Conservation (phyloP, 1,140 invertebrate species). For the Zaprionus inermis region DNA sequence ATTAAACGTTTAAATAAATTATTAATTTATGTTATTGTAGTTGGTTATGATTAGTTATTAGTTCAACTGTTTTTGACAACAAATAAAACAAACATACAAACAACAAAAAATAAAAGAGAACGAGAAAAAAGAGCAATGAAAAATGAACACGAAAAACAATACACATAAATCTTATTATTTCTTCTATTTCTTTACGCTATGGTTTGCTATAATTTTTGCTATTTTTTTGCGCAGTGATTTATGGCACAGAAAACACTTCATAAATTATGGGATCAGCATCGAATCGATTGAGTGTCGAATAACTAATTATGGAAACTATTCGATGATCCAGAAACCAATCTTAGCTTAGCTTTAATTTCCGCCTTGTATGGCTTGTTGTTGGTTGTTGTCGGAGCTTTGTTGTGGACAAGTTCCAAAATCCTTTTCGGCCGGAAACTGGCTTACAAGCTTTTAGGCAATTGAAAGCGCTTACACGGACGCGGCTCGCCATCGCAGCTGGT, state of each 20-base stretch:
- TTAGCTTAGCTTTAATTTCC: slow-evolving; percentile 5
- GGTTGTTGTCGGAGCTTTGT: slow-evolving; percentile 9
- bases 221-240: slow-evolving; percentile 26
- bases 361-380: not conserved
- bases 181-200: slow-evolving; percentile 28
- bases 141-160: slow-evolving; percentile 46
- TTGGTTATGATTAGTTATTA: slow-evolving; percentile 82
- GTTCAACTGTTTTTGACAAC: slow-evolving; percentile 75
- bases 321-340: not conserved
- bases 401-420: slow-evolving; percentile 37
- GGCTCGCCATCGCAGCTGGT: slow-evolving; percentile 32
- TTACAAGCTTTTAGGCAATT: slow-evolving; percentile 83
- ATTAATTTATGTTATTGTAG: slow-evolving; percentile 82
- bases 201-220: slow-evolving; percentile 25
- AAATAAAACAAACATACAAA: slow-evolving; percentile 56
- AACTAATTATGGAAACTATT: slow-evolving; percentile 10
- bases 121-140: slow-evolving; percentile 54
- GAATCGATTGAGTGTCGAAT: slow-evolving; percentile 13
- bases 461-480: slow-evolving; percentile 74
- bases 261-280: slow-evolving; percentile 46
- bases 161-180: slow-evolving; percentile 56
- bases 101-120: slow-evolving; percentile 57
- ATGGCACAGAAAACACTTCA: slow-evolving; percentile 25
- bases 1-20: slow-evolving; percentile 80
- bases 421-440: slow-evolving; percentile 74